These are phyloP conservation scores for Uromys caudimaculatus DNA, from an alignment of 2,797 vertebrate genomes.

Conservation along the genomic window DNA sequence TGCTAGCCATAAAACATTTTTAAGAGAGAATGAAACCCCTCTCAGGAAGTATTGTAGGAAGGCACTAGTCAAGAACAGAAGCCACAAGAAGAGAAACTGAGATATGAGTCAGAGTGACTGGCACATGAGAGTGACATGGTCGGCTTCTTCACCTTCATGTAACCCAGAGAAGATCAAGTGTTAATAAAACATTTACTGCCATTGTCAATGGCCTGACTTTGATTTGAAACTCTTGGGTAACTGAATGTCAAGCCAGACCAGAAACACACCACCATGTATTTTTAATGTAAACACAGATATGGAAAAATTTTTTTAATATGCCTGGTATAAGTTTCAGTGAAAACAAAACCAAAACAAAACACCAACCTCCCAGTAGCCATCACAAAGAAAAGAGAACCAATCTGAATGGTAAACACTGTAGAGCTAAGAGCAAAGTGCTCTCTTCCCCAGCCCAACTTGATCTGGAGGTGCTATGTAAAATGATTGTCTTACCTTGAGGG, in stretches of 20 bases:
- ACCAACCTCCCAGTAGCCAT: constrained; percentile 41
- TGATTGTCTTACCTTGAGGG: constrained; percentile 95
- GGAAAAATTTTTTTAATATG: constrained; percentile 65
- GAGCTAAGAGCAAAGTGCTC: background rate
- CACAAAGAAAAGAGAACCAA: constrained; percentile 54
- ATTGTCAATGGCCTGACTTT: constrained; percentile 78
- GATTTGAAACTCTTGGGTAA: constrained; percentile 73
- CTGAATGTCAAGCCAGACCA: constrained; percentile 74
- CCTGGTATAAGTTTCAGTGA: background rate
- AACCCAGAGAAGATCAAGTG: constrained; percentile 61
- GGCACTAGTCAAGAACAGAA: constrained; percentile 33
- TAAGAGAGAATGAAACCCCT: constrained; percentile 3
- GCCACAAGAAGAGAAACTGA: background rate
- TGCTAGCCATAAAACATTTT: background rate
- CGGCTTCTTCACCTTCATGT: constrained; percentile 66
- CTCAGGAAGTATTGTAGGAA: constrained; percentile 16
- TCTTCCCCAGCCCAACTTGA: background rate
- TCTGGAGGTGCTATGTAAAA: constrained; percentile 4
- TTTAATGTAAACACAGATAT: constrained; percentile 70
- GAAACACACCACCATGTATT: constrained; percentile 74
- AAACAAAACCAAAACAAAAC: background rate
- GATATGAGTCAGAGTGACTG: constrained; percentile 45
- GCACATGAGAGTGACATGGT: constrained; percentile 57
- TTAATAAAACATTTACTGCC: constrained; percentile 76
- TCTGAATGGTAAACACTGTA: background rate